These are phyloP conservation scores for Luperina testacea DNA, from an alignment of 2,888 invertebrate species.

Conservation along the genomic window DNA sequence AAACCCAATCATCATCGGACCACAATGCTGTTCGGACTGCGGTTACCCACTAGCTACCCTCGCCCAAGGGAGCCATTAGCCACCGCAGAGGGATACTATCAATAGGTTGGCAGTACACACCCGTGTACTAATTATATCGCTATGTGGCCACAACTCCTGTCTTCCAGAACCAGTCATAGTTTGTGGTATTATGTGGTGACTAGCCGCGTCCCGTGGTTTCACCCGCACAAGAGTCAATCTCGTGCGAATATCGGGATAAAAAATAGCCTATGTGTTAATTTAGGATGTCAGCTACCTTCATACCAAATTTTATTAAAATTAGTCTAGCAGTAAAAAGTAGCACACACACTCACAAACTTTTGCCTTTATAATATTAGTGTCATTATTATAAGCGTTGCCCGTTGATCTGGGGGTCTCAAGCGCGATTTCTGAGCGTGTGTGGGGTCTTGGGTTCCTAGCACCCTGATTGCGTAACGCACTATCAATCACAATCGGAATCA, in stretches of 20 bases:
- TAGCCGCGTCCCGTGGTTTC: too few relatives aligned
- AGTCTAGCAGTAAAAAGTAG: too few relatives aligned
- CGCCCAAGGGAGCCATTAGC: conserved; percentile 19
- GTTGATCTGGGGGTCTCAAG: too few relatives aligned
- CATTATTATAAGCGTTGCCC: background rate
- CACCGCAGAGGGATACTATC: conserved; percentile 12
- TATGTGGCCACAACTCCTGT: background rate
- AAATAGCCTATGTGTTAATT: too few relatives aligned
- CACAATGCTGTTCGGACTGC: conserved; percentile 7
- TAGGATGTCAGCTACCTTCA: too few relatives aligned
- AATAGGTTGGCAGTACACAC: conserved; percentile 33
- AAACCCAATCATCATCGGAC: conserved; percentile 7
- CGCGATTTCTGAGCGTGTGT: background rate
- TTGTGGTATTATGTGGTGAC: background rate
- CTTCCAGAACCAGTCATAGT: background rate
- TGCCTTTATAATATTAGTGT: too few relatives aligned
- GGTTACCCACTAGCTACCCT: background rate
- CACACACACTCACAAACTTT: too few relatives aligned
- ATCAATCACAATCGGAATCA: too few relatives aligned
- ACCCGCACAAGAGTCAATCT: too few relatives aligned
- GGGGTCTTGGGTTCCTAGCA: background rate
- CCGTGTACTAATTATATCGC: conserved; percentile 24
- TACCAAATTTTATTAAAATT: too few relatives aligned
- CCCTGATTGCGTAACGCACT: too few relatives aligned
- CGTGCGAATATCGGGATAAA: too few relatives aligned